A percentile compares a stretch with the other conserved stretches of the same genome.
These are phyloP conservation scores for Formica exsecta DNA, from an alignment of 1,140 invertebrate genomes.

Conservation along the genomic window DNA sequence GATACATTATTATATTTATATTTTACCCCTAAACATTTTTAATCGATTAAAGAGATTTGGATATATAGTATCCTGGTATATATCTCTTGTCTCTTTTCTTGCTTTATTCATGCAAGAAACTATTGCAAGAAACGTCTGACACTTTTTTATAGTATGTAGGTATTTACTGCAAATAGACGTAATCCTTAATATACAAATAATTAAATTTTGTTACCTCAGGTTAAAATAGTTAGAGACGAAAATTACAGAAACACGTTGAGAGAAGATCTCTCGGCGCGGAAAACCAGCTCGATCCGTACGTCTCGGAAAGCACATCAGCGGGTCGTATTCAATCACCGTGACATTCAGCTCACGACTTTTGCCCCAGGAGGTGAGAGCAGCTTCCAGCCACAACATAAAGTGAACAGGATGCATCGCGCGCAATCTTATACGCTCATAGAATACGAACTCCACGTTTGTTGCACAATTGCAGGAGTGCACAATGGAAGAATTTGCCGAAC, in stretches of 20 bases:
- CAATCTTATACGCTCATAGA: constrained; percentile 69
- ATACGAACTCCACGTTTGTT: constrained; percentile 55
- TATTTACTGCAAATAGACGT: background rate
- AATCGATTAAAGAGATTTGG: too few species aligned
- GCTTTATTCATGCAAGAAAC: background rate
- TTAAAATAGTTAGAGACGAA: constrained; percentile 10
- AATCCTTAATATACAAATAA: background rate
- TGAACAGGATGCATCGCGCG: constrained; percentile 73
- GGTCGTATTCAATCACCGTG: constrained; percentile 82
- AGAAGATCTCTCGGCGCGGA: constrained; percentile 6
- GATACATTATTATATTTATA: too few species aligned
- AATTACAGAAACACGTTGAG: constrained; percentile 14
- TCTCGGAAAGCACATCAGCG: constrained; percentile 76
- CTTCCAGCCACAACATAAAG: constrained; percentile 75
- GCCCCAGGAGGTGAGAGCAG: constrained; percentile 84
- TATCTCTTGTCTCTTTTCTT: too few species aligned
- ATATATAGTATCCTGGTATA: too few species aligned
- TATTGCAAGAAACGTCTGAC: background rate
- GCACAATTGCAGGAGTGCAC: constrained; percentile 69
- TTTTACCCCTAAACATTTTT: too few species aligned
- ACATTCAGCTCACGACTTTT: constrained; percentile 84
- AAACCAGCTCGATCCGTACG: constrained; percentile 40
- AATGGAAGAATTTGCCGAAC: constrained; percentile 58
- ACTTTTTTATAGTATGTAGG: background rate
- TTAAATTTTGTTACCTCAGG: background rate